A percentile compares a stretch with the other conserved stretches of the same genome.
Conservation (phyloP, 2,888 invertebrate genomes). For the Mycogona germanica region DNA sequence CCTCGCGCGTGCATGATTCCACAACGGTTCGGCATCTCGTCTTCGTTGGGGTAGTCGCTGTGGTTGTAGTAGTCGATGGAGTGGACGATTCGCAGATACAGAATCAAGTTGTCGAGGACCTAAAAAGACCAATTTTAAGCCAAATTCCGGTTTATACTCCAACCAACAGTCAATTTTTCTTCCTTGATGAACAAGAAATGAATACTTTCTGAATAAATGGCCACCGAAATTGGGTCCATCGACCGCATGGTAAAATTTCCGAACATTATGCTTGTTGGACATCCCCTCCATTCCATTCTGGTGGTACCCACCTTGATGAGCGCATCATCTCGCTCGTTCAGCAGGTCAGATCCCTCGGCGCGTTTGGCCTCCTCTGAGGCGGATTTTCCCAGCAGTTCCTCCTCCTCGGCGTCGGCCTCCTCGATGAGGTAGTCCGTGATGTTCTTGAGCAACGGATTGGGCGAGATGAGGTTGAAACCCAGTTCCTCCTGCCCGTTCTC, state of each 20-base stretch:
- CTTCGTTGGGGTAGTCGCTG: constrained; percentile 97
- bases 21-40: constrained; percentile 98
- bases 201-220: too few species aligned
- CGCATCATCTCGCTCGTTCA: constrained; percentile 55
- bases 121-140: constrained; percentile 27
- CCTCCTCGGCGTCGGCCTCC: constrained; percentile 97
- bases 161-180: background rate
- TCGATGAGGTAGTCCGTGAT: constrained; percentile 97
- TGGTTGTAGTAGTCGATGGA: constrained; percentile 99
- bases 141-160: background rate
- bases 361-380: constrained; percentile 39
- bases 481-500: constrained; percentile 17
- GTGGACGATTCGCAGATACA: constrained; percentile 93
- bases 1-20: constrained; percentile 97
- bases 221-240: too few species aligned
- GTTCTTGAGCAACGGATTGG: constrained; percentile 86
- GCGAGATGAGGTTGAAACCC: constrained; percentile 32
- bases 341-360: constrained; percentile 26
- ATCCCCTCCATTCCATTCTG: constrained; percentile 9
- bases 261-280: background rate
- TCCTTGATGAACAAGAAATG: background rate
- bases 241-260: too few species aligned
- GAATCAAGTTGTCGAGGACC: constrained; percentile 61
- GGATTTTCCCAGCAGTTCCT: constrained; percentile 60
- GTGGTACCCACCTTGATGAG: constrained; percentile 48